Evolutionary conservation across 2,113 vertebrate genomes (phyloP).

Genomic region (Rattus rattus): DNA sequence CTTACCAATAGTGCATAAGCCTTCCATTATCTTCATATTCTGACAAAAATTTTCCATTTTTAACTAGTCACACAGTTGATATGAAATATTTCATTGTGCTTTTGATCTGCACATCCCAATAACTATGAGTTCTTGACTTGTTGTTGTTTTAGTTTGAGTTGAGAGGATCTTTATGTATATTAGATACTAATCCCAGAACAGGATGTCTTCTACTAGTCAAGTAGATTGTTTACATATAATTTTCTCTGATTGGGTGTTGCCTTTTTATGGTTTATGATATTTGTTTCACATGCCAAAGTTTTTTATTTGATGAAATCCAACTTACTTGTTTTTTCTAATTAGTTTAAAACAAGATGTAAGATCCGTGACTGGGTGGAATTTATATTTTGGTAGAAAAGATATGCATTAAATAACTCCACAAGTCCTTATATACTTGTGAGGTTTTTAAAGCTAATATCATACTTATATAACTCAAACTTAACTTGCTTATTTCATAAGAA

Average conservation of each 20-base stretch:
- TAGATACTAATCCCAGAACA: background rate
- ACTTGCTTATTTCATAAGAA: background rate
- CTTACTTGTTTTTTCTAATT: background rate
- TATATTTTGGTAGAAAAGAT: background rate
- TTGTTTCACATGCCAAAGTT: background rate
- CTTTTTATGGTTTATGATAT: background rate
- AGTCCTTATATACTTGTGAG: background rate
- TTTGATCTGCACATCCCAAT: background rate
- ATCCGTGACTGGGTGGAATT: background rate
- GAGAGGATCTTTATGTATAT: background rate
- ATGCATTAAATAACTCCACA: background rate
- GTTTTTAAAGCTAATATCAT: background rate
- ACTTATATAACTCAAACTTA: background rate
- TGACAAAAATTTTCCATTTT: background rate
- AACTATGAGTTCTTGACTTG: background rate
- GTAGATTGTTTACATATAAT: background rate
- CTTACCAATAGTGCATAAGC: background rate
- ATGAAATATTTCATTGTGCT: background rate
- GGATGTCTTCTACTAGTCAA: background rate
- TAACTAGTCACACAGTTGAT: background rate
- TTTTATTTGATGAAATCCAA: background rate
- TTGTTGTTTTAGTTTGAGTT: background rate
- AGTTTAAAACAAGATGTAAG: slow-evolving; percentile 23
- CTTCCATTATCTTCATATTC: background rate
- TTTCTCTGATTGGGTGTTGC: background rate